phyloP scores from a whole-genome alignment of 2,888 invertebrate genomes.

The Prosapia bicincta region DNA sequence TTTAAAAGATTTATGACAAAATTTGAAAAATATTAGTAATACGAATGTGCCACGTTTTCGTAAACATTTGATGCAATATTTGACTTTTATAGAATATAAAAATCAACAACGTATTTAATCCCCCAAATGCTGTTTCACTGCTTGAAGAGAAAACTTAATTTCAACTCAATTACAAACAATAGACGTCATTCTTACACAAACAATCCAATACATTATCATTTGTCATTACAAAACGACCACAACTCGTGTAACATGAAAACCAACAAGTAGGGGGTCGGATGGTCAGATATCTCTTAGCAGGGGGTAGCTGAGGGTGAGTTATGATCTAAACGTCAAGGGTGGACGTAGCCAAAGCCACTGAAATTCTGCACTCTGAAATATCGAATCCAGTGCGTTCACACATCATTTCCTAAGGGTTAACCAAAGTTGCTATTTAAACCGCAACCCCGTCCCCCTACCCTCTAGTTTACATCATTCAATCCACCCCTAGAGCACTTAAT shows the following conservation, averaged over 20 bases:
- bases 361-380: not conserved
- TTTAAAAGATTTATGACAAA: too few relatives aligned
- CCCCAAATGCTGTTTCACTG: too few relatives aligned
- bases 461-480: constrained; percentile 18
- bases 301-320: not conserved
- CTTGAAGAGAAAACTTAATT: too few relatives aligned
- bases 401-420: constrained; percentile 29
- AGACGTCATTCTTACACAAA: not conserved
- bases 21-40: too few relatives aligned
- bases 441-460: constrained; percentile 12
- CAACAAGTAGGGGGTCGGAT: not conserved
- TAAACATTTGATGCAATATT: too few relatives aligned
- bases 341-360: not conserved
- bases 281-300: not conserved
- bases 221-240: not conserved
- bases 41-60: too few relatives aligned
- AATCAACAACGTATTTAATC: too few relatives aligned
- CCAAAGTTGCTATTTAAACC: constrained; percentile 26
- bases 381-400: constrained; percentile 15
- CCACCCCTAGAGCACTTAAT: constrained; percentile 12
- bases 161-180: not conserved
- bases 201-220: not conserved
- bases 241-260: not conserved
- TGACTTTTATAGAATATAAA: too few relatives aligned
- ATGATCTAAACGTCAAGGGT: not conserved